These are phyloP conservation scores for Disparrhopalites patrizii DNA, from an alignment of 2,888 invertebrate species.

Conservation along the genomic window DNA sequence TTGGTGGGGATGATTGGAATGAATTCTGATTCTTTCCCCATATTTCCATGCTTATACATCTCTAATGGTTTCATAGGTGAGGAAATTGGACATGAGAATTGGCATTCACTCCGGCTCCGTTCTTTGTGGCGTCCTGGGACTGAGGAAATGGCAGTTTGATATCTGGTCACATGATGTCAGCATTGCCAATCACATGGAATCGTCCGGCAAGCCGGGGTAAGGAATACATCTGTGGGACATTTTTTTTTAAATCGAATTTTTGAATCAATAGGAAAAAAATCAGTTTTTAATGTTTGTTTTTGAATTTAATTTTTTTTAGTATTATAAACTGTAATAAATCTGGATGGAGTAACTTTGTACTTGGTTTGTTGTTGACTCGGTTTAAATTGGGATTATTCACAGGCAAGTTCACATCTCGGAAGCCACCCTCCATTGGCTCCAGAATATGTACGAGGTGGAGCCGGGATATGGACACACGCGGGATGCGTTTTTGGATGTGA, in stretches of 20 bases:
- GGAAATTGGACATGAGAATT: slow-evolving; percentile 93
- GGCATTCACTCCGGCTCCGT: slow-evolving; percentile 96
- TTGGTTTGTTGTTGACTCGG: too few species aligned
- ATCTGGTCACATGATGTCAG: slow-evolving; percentile 92
- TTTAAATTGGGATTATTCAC: slow-evolving; percentile 37
- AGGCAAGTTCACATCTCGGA: slow-evolving; percentile 95
- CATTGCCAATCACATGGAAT: slow-evolving; percentile 94
- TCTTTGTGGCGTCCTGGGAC: slow-evolving; percentile 89
- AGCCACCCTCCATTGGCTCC: slow-evolving; percentile 77
- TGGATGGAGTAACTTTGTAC: not conserved
- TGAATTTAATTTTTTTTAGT: not conserved
- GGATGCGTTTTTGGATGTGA: slow-evolving; percentile 79
- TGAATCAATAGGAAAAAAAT: too few species aligned
- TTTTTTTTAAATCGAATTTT: too few species aligned
- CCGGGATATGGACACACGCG: slow-evolving; percentile 81
- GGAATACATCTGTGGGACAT: too few species aligned
- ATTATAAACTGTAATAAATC: not conserved
- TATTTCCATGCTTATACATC: too few species aligned
- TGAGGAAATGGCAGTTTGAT: slow-evolving; percentile 90
- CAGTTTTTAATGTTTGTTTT: too few species aligned
- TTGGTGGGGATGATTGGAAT: too few species aligned
- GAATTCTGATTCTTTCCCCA: too few species aligned
- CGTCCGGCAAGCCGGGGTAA: slow-evolving; percentile 93
- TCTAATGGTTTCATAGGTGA: too few species aligned
- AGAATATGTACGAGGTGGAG: slow-evolving; percentile 88